These are phyloP conservation scores for Solea solea DNA, from an alignment of 2,113 vertebrate genomes.

Conservation along the genomic window DNA sequence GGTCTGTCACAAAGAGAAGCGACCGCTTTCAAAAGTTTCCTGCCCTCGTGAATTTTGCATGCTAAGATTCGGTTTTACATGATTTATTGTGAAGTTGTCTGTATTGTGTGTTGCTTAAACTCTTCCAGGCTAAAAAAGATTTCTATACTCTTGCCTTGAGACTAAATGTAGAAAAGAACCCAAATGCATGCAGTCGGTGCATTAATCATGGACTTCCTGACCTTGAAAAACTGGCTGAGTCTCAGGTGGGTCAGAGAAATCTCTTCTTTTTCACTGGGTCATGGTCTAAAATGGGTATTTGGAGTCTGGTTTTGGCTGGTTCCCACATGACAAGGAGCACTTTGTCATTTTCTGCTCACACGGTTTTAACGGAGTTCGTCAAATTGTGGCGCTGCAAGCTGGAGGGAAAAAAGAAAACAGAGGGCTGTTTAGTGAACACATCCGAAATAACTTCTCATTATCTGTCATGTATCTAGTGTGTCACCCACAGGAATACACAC, in stretches of 20 bases:
- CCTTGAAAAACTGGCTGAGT: constrained; percentile 48
- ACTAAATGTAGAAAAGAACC: constrained; percentile 8
- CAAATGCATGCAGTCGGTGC: not conserved
- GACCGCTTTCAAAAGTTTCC: constrained; percentile 50
- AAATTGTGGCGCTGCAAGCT: constrained; percentile 39
- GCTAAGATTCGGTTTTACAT: not conserved
- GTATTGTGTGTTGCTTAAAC: constrained; percentile 17
- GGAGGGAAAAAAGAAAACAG: not conserved
- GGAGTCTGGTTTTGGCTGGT: constrained; percentile 37
- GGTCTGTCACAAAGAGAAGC: constrained; percentile 28
- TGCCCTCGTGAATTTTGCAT: constrained; percentile 51
- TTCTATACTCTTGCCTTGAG: not conserved
- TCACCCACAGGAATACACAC: constrained; percentile 34
- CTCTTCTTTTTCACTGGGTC: constrained; percentile 54
- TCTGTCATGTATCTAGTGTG: constrained; percentile 50
- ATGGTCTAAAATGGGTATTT: constrained; percentile 51
- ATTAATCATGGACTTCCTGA: constrained; percentile 31
- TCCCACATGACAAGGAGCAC: constrained; percentile 50
- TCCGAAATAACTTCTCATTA: constrained; percentile 37
- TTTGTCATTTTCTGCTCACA: constrained; percentile 45
- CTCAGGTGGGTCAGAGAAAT: constrained; percentile 50
- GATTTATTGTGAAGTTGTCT: constrained; percentile 35
- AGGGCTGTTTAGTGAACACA: constrained; percentile 12
- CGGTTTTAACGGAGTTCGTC: constrained; percentile 44
- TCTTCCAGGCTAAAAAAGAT: not conserved